A percentile compares a stretch with the other conserved stretches of the same genome.
These are phyloP conservation scores for Silurus asotus DNA, from an alignment of 2,113 vertebrate species.

Conservation along the genomic window DNA sequence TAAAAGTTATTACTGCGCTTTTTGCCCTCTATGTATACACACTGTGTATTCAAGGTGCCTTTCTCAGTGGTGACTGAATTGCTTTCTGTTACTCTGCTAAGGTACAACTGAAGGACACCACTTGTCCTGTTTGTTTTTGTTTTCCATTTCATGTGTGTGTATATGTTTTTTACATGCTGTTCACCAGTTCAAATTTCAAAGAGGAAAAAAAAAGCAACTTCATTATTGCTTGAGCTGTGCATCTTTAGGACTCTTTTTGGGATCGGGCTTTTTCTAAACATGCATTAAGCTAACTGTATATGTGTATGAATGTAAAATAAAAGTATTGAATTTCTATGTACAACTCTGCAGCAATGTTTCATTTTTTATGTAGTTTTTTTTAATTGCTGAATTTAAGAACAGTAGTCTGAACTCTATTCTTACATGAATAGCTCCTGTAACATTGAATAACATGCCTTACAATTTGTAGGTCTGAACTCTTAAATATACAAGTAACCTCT, in stretches of 20 bases:
- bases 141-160: constrained; percentile 44
- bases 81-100: constrained; percentile 67
- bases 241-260: constrained; percentile 85
- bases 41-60: constrained; percentile 91
- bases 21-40: constrained; percentile 72
- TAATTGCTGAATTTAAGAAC: not conserved
- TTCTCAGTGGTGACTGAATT: constrained; percentile 73
- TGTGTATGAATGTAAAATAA: constrained; percentile 99
- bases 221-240: constrained; percentile 67
- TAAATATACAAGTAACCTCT: not conserved
- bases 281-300: constrained; percentile 92
- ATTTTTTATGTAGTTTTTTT: not conserved
- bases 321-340: constrained; percentile 82
- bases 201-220: constrained; percentile 55
- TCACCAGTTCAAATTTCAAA: constrained; percentile 57
- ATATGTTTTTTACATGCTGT: constrained; percentile 66
- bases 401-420: not conserved
- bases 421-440: not conserved
- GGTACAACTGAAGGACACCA: constrained; percentile 71
- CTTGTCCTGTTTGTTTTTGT: constrained; percentile 56
- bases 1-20: constrained; percentile 67
- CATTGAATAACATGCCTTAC: not conserved
- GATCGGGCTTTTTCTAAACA: constrained; percentile 80
- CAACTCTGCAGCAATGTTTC: constrained; percentile 38
- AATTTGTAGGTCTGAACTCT: not conserved